Evolutionary conservation across 2,888 invertebrate genomes (phyloP).

Genomic region (Allolobophora icterica): DNA sequence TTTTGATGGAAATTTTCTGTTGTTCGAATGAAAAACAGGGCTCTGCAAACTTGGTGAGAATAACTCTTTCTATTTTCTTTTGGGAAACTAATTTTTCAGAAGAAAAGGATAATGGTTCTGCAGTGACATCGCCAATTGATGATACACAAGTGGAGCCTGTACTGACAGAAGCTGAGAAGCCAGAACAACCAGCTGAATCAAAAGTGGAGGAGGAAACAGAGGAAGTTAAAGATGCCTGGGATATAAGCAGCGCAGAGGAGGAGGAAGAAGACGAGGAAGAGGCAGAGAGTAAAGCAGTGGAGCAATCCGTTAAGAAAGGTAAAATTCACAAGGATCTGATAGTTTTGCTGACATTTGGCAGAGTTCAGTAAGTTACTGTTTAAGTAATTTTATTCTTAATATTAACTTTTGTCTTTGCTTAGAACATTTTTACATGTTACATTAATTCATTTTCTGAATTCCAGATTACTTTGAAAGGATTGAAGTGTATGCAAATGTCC

Average conservation of each 20-base stretch:
- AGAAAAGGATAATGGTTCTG: conserved; percentile 9
- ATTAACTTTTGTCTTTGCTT: neutral
- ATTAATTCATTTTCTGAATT: neutral
- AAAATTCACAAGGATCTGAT: neutral
- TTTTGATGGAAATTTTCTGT: neutral
- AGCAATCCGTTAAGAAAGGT: conserved; percentile 56
- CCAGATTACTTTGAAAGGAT: neutral
- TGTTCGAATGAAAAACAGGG: neutral
- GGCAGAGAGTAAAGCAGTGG: conserved; percentile 50
- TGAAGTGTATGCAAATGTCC: neutral
- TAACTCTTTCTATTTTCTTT: neutral
- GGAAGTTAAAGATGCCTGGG: conserved; percentile 46
- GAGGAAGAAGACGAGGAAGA: conserved; percentile 75
- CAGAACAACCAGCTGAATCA: conserved; percentile 27
- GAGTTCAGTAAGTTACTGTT: neutral
- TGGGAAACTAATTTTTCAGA: neutral
- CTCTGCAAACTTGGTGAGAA: neutral
- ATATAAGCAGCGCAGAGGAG: conserved; percentile 57
- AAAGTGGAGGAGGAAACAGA: conserved; percentile 39
- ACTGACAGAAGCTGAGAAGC: conserved; percentile 10
- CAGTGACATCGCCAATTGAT: neutral
- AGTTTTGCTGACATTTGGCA: neutral
- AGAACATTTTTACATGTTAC: neutral
- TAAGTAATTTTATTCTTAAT: neutral
- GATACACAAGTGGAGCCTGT: neutral